phyloP scores from a whole-genome alignment of 2,888 invertebrate genomes.

The Pantelozetes paolii region DNA sequence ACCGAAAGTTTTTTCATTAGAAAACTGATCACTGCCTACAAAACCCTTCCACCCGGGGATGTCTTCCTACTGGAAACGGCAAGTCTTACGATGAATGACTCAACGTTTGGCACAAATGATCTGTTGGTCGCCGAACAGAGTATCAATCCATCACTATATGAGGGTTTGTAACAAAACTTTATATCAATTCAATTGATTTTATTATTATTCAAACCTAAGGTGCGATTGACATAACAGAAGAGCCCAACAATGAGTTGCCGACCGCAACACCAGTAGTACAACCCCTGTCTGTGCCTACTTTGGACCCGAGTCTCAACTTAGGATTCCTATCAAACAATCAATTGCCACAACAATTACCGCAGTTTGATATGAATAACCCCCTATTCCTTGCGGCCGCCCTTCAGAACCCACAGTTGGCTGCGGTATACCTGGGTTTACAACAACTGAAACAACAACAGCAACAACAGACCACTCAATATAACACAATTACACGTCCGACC shows the following conservation, averaged over 20 bases:
- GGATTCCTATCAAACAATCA: slow-evolving; percentile 20
- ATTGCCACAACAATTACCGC: slow-evolving; percentile 21
- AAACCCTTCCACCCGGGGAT: slow-evolving; percentile 69
- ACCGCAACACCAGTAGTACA: not conserved
- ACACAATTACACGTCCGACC: slow-evolving; percentile 48
- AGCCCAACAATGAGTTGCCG: slow-evolving; percentile 35
- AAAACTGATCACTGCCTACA: slow-evolving; percentile 79
- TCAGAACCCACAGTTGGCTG: slow-evolving; percentile 48
- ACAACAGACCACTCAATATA: slow-evolving; percentile 38
- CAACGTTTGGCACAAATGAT: slow-evolving; percentile 15
- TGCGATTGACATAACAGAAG: slow-evolving; percentile 32
- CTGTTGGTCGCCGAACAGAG: slow-evolving; percentile 35
- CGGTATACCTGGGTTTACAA: slow-evolving; percentile 48
- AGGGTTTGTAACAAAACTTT: slow-evolving; percentile 21
- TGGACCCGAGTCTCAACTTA: slow-evolving; percentile 38
- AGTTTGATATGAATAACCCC: slow-evolving; percentile 46
- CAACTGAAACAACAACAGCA: slow-evolving; percentile 47
- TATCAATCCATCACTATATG: slow-evolving; percentile 28
- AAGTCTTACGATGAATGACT: slow-evolving; percentile 30
- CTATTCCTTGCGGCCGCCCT: slow-evolving; percentile 47
- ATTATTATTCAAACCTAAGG: slow-evolving; percentile 19
- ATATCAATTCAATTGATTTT: not conserved
- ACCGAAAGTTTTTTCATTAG: slow-evolving; percentile 85
- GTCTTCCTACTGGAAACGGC: slow-evolving; percentile 43
- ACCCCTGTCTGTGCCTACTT: slow-evolving; percentile 1